Conservation (phyloP, 53 echinoderm and acorn worm genomes). For the Paracentrotus lividus region DNA sequence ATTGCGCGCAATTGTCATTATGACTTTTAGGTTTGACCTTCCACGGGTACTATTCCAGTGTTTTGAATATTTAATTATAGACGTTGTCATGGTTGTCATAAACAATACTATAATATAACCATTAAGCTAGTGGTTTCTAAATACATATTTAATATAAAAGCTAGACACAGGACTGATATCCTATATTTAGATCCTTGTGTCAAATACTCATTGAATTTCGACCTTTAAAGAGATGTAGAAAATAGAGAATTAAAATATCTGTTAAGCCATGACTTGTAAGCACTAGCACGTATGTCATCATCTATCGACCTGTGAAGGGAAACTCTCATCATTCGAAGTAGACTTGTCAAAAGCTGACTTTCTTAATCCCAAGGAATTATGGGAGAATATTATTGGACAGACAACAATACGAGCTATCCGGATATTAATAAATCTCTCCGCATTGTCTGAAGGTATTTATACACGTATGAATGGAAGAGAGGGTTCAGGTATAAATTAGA, state of each 20-base stretch:
- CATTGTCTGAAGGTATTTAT: neutral
- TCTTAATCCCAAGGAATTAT: neutral
- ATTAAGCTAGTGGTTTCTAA: too few species aligned
- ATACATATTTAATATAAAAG: neutral
- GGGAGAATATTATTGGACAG: neutral
- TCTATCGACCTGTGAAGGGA: neutral
- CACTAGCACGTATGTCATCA: neutral
- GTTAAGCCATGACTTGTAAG: too few species aligned
- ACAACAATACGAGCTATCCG: neutral
- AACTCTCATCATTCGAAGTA: neutral
- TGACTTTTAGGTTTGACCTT: neutral
- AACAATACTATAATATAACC: neutral
- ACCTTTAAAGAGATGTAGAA: neutral
- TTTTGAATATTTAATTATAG: neutral
- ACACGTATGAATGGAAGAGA: neutral
- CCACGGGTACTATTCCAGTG: neutral
- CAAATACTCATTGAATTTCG: neutral
- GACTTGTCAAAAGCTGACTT: neutral
- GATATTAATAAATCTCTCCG: constrained; percentile 4
- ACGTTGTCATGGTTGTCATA: too few species aligned
- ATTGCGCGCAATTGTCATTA: neutral
- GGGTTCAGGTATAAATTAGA: neutral
- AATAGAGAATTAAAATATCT: neutral
- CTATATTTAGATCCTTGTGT: neutral
- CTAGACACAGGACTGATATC: neutral